Conservation (phyloP, 2,797 vertebrate species). For the Octomys mimax region DNA sequence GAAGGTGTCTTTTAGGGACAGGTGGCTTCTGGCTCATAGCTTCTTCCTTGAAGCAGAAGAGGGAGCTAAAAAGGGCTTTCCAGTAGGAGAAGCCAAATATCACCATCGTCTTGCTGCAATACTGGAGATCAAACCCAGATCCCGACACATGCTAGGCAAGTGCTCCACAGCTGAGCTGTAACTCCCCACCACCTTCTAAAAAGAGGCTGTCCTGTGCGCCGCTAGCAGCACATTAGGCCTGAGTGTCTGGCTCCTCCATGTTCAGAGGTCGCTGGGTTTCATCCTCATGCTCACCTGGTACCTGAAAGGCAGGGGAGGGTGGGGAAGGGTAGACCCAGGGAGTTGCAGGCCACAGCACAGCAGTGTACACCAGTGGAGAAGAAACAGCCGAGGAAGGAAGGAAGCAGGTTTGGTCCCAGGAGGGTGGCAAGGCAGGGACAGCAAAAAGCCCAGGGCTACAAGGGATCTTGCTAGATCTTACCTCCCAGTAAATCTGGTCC, state of each 20-base stretch:
- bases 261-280: slow-evolving; percentile 60
- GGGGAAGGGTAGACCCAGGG: not conserved
- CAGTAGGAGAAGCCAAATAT: not conserved
- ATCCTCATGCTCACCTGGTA: slow-evolving; percentile 62
- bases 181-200: not conserved
- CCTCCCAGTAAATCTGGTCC: slow-evolving; percentile 93
- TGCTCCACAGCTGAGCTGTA: not conserved
- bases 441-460: too few species aligned
- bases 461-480: slow-evolving; percentile 70
- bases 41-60: not conserved
- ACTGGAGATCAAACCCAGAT: not conserved
- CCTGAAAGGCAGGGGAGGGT: slow-evolving; percentile 48
- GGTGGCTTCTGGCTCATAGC: not conserved
- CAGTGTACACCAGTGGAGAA: not conserved
- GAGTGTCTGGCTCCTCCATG: slow-evolving; percentile 55
- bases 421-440: not conserved
- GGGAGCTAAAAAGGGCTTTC: not conserved
- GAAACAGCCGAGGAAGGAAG: not conserved
- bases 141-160: not conserved
- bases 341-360: not conserved
- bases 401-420: not conserved
- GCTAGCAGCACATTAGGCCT: slow-evolving; percentile 42
- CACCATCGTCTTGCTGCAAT: not conserved
- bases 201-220: not conserved
- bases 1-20: not conserved